A percentile compares a stretch with the other conserved stretches of the same genome.
Conservation (phyloP, 2,113 vertebrate species). For the Theristicus caerulescens region DNA sequence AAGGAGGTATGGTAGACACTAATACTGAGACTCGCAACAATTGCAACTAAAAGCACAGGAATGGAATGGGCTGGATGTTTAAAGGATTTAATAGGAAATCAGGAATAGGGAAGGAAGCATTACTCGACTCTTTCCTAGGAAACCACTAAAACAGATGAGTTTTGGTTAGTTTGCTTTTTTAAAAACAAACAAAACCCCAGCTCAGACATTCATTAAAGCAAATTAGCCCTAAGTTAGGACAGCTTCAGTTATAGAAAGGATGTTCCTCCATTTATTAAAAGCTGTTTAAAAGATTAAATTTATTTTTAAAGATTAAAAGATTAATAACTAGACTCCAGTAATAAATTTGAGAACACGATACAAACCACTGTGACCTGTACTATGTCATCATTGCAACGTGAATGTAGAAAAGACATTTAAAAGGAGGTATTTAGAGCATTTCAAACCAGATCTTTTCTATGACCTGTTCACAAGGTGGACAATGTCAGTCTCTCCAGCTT, state of each 20-base stretch:
- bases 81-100: not conserved
- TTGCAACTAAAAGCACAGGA: not conserved
- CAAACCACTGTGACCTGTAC: not conserved
- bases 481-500: not conserved
- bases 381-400: not conserved
- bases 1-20: not conserved
- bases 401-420: not conserved
- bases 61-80: not conserved
- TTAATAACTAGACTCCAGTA: not conserved
- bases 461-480: not conserved
- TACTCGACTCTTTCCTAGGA: not conserved
- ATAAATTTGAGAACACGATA: not conserved
- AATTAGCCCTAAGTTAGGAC: not conserved
- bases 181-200: not conserved
- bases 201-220: not conserved
- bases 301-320: not conserved
- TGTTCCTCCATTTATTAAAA: not conserved
- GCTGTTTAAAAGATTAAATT: not conserved
- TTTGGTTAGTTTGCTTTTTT: not conserved
- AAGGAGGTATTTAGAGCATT: not conserved
- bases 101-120: not conserved
- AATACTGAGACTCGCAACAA: not conserved
- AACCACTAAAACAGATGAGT: not conserved
- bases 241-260: not conserved
- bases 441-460: not conserved